Evolutionary conservation across 2,888 invertebrate species (phyloP).

Genomic region (Abscondita cerata): DNA sequence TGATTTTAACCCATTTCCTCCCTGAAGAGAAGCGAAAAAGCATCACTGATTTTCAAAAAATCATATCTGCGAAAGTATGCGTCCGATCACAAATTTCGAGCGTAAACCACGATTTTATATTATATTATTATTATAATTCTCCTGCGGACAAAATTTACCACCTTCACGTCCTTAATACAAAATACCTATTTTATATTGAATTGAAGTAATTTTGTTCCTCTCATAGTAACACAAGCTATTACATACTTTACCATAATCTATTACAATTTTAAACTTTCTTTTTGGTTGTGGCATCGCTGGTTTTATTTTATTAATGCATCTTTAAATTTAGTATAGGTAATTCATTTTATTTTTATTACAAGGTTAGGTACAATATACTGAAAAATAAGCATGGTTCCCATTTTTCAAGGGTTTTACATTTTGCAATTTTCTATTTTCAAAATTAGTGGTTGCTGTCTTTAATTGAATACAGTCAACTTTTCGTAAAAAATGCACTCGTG

Average conservation of each 20-base stretch:
- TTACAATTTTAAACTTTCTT: background rate
- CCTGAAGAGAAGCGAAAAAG: too few relatives aligned
- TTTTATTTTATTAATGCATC: background rate
- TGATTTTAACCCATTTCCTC: too few relatives aligned
- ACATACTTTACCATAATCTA: background rate
- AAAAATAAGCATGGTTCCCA: too few relatives aligned
- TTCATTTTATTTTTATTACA: background rate
- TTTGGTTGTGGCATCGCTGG: background rate
- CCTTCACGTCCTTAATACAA: background rate
- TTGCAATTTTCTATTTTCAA: too few relatives aligned
- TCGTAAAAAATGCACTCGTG: too few relatives aligned
- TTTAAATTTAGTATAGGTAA: background rate
- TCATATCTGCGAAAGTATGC: too few relatives aligned
- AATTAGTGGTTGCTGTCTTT: too few relatives aligned
- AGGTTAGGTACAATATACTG: background rate
- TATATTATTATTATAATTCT: background rate
- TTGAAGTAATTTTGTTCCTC: background rate
- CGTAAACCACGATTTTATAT: background rate
- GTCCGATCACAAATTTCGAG: too few relatives aligned
- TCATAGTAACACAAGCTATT: background rate
- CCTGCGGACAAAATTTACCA: background rate
- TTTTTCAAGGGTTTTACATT: too few relatives aligned
- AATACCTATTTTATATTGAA: background rate
- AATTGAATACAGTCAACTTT: too few relatives aligned
- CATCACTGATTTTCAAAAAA: too few relatives aligned